These are phyloP conservation scores for Ptychobarbus kaznakovi DNA, from an alignment of 2,797 vertebrate species.

Conservation along the genomic window DNA sequence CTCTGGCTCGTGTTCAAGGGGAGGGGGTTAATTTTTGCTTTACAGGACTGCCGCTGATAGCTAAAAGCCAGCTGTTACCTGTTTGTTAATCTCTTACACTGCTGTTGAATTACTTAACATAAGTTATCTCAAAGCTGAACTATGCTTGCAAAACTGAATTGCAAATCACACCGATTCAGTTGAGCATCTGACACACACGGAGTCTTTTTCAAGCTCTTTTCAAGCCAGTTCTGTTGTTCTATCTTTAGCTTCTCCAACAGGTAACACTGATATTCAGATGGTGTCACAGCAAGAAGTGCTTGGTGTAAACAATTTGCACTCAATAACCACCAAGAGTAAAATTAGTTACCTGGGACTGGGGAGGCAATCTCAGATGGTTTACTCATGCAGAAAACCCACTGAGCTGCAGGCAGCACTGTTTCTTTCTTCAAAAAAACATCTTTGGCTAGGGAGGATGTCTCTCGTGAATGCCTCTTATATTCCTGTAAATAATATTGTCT, in stretches of 20 bases:
- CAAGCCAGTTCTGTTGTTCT: constrained; percentile 1
- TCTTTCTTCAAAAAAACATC: constrained; percentile 7
- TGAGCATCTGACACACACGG: neutral
- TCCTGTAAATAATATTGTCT: neutral
- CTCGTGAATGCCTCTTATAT: neutral
- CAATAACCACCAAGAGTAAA: constrained; percentile 18
- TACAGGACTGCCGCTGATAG: constrained; percentile 4
- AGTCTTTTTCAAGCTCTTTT: constrained; percentile 8
- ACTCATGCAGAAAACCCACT: constrained; percentile 9
- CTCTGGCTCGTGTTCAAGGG: constrained; percentile 28
- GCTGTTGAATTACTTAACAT: constrained; percentile 2
- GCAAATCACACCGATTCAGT: constrained; percentile 16
- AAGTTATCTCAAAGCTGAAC: constrained; percentile 27
- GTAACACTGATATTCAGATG: constrained; percentile 26
- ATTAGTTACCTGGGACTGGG: constrained; percentile 12
- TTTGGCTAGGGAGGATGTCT: neutral
- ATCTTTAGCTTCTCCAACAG: constrained; percentile 10
- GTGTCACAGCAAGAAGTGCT: constrained; percentile 24
- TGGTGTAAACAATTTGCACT: constrained; percentile 27
- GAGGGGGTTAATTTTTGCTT: constrained; percentile 45
- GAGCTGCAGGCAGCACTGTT: constrained; percentile 18
- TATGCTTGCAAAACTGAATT: constrained; percentile 10
- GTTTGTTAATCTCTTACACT: constrained; percentile 36
- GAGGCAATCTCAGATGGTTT: constrained; percentile 23
- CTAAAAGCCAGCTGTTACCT: constrained; percentile 39